Evolutionary conservation across 2,113 vertebrate genomes (phyloP).

Genomic region (Pangasianodon gigas): DNA sequence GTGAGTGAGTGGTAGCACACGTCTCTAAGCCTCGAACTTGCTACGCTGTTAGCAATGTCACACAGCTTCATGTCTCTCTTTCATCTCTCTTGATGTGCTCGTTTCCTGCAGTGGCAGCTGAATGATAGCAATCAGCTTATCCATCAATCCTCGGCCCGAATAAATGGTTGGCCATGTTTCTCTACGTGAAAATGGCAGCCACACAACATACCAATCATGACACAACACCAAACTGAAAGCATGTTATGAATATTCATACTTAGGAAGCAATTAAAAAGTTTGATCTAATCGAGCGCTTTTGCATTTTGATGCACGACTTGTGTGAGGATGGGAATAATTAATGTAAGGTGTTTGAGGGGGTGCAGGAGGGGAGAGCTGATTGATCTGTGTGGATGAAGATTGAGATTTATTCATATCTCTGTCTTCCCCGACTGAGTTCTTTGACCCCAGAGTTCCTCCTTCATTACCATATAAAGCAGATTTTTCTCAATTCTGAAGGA

Average conservation of each 20-base stretch:
- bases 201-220: background rate
- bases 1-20: background rate
- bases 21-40: background rate
- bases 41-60: slow-evolving; percentile 44
- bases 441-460: slow-evolving; percentile 49
- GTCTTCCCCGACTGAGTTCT: slow-evolving; percentile 48
- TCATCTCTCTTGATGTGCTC: slow-evolving; percentile 48
- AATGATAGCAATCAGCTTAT: slow-evolving; percentile 50
- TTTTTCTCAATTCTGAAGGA: slow-evolving; percentile 49
- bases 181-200: slow-evolving; percentile 11
- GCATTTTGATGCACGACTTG: background rate
- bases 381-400: slow-evolving; percentile 52
- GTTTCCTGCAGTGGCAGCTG: slow-evolving; percentile 51
- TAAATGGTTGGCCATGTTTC: slow-evolving; percentile 15
- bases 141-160: slow-evolving; percentile 46
- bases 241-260: slow-evolving; percentile 38
- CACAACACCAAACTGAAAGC: background rate
- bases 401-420: slow-evolving; percentile 57
- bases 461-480: slow-evolving; percentile 59
- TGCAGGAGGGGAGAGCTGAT: slow-evolving; percentile 28
- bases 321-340: slow-evolving; percentile 35
- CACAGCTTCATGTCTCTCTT: slow-evolving; percentile 41
- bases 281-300: slow-evolving; percentile 1
- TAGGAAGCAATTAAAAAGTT: slow-evolving; percentile 37
- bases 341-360: slow-evolving; percentile 9